Conservation (phyloP, 2,113 vertebrate species). For the Tapirus terrestris region DNA sequence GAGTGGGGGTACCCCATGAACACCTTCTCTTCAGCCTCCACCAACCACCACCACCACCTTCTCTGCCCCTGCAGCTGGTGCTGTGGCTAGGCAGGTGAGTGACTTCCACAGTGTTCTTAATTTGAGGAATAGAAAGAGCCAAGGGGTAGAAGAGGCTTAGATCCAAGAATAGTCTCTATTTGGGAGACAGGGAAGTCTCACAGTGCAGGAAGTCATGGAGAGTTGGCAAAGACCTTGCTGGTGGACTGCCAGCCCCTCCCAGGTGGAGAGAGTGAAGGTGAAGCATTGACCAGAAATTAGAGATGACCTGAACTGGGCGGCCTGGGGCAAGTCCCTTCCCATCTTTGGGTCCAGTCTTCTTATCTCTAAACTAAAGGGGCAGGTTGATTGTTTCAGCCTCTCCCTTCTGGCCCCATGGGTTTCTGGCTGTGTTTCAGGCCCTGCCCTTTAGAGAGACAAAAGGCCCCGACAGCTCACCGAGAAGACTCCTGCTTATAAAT, state of each 20-base stretch:
- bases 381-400: background rate
- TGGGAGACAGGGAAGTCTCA: background rate
- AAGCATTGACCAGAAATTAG: background rate
- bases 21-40: background rate
- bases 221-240: background rate
- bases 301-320: background rate
- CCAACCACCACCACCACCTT: background rate
- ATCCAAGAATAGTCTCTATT: background rate
- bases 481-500: constrained; percentile 93
- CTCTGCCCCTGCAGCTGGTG: background rate
- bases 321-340: background rate
- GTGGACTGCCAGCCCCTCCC: background rate
- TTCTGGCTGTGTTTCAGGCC: background rate
- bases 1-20: background rate
- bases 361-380: background rate
- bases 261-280: background rate
- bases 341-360: background rate
- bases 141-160: background rate
- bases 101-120: background rate
- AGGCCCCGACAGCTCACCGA: constrained; percentile 82
- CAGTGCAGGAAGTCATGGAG: background rate
- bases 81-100: background rate
- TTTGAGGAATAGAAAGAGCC: background rate
- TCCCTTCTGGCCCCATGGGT: background rate
- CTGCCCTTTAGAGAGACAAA: background rate